phyloP scores from a whole-genome alignment of 2,113 vertebrate species.

The Murina feae region DNA sequence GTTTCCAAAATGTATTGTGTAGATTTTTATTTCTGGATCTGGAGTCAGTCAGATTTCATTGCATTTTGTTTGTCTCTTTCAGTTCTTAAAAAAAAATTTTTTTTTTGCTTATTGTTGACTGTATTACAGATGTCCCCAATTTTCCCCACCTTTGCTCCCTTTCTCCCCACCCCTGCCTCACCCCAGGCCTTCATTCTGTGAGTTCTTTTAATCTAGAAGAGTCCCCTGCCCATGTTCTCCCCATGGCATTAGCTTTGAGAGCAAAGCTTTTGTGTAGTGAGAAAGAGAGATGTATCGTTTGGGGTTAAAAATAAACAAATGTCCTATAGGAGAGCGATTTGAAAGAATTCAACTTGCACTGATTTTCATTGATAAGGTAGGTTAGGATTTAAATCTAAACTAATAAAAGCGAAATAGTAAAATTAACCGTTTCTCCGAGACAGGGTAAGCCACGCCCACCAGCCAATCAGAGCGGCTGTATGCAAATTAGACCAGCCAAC shows the following conservation, averaged over 20 bases:
- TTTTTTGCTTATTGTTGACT: too few relatives aligned
- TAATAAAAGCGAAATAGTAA: too few relatives aligned
- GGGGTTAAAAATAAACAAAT: neutral
- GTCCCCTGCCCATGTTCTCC: neutral
- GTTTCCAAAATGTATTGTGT: neutral
- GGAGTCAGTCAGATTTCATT: neutral
- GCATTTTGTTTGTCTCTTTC: neutral
- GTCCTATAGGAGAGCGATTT: neutral
- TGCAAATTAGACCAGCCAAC: too few relatives aligned
- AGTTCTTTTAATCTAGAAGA: neutral
- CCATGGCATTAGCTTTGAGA: neutral
- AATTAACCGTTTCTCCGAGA: too few relatives aligned
- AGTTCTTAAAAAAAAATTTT: too few relatives aligned
- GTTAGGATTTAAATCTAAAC: slow-evolving; percentile 2
- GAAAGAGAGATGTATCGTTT: neutral
- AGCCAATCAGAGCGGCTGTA: too few relatives aligned
- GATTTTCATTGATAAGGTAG: neutral
- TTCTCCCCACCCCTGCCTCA: too few relatives aligned
- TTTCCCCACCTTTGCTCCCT: too few relatives aligned
- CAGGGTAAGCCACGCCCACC: too few relatives aligned
- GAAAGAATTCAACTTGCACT: neutral
- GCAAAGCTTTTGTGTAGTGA: neutral
- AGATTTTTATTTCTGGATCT: slow-evolving; percentile 21
- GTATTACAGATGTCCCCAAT: too few relatives aligned
- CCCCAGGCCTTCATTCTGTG: too few relatives aligned